Conservation (phyloP, 1,140 invertebrate species). For the Alviniconcha marisindica region DNA sequence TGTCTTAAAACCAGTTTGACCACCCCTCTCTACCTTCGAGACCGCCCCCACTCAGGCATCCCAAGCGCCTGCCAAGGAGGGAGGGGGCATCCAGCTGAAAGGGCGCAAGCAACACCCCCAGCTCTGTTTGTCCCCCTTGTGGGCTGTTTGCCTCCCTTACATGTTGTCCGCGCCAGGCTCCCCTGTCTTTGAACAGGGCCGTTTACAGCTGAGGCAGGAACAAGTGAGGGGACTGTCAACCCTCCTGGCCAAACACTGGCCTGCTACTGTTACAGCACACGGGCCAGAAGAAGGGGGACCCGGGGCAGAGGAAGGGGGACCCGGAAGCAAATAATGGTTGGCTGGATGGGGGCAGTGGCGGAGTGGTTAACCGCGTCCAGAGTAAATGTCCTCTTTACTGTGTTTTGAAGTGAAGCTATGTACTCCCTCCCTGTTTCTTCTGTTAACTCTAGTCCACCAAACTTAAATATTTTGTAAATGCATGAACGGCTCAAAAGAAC, state of each 20-base stretch:
- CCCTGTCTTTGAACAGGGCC: too few species aligned
- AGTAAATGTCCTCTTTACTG: background rate
- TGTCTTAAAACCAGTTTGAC: too few species aligned
- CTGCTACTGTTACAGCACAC: background rate
- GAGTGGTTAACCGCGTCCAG: background rate
- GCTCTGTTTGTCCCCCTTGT: too few species aligned
- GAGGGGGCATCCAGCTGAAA: background rate
- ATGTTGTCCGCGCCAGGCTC: too few species aligned
- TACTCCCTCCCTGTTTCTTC: too few species aligned
- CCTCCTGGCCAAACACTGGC: background rate
- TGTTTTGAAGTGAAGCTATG: too few species aligned
- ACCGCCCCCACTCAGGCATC: background rate
- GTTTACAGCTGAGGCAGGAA: too few species aligned
- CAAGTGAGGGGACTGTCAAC: too few species aligned
- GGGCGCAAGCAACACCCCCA: background rate
- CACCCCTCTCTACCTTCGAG: background rate
- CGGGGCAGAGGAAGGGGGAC: background rate
- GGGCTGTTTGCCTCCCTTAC: too few species aligned
- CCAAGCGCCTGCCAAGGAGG: background rate
- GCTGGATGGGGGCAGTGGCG: background rate
- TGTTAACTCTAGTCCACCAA: too few species aligned
- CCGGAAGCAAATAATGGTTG: background rate
- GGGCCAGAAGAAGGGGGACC: background rate
- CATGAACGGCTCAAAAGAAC: too few species aligned
- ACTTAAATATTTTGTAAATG: too few species aligned